Evolutionary conservation across 2,113 vertebrate genomes (phyloP).

Genomic region (Rhinichthys klamathensis): DNA sequence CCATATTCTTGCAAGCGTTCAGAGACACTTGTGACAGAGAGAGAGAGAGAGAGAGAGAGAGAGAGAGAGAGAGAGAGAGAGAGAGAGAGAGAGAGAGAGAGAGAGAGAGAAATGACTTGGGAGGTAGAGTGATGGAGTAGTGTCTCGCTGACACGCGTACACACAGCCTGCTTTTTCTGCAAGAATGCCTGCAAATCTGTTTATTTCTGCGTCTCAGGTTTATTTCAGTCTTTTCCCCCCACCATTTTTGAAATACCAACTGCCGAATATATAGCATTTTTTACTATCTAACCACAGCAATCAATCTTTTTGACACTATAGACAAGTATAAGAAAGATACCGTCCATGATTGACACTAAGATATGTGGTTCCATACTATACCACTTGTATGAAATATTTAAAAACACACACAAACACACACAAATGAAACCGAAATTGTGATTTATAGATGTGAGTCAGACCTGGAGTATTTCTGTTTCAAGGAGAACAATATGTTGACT

Average conservation of each 20-base stretch:
- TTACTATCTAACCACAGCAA: constrained; percentile 39
- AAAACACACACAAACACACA: neutral
- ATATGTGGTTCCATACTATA: constrained; percentile 27
- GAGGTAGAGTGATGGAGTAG: constrained; percentile 31
- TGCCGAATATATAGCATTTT: constrained; percentile 20
- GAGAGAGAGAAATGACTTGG: constrained; percentile 5
- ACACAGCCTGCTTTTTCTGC: constrained; percentile 35
- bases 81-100: neutral
- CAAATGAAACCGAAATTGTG: neutral
- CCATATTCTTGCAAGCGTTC: neutral
- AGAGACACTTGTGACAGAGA: neutral
- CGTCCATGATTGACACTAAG: constrained; percentile 44
- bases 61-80: neutral
- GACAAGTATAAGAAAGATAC: constrained; percentile 33
- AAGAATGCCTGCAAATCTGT: constrained; percentile 43
- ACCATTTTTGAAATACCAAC: constrained; percentile 8
- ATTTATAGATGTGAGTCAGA: neutral
- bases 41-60: neutral
- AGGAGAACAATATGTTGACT: neutral
- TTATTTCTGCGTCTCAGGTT: constrained; percentile 37
- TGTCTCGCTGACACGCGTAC: constrained; percentile 1
- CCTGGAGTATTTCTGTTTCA: neutral
- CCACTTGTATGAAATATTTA: constrained; percentile 6
- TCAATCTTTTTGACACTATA: constrained; percentile 48
- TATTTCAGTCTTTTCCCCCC: constrained; percentile 45